These are phyloP conservation scores for Odontothrips loti DNA, from an alignment of 2,888 invertebrate species.

Conservation along the genomic window DNA sequence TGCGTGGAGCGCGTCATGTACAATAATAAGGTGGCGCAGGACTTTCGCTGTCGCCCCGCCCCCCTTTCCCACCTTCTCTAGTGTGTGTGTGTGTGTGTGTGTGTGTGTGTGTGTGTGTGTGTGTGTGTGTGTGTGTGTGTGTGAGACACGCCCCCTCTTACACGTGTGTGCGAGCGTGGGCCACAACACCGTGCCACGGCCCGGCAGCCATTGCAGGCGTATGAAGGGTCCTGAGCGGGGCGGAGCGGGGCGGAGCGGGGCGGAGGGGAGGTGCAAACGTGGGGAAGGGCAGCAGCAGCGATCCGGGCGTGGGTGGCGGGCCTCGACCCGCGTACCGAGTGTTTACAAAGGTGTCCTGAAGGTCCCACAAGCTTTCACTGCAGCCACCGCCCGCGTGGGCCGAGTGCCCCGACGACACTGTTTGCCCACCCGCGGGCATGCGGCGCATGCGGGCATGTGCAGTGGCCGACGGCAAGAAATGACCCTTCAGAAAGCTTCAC, in stretches of 20 bases:
- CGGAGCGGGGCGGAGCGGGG: not conserved
- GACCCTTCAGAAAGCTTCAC: too few relatives aligned
- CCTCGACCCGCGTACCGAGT: too few relatives aligned
- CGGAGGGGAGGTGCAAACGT: not conserved
- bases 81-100: not conserved
- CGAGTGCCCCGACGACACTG: too few relatives aligned
- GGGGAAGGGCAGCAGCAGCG: not conserved
- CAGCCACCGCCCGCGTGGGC: too few relatives aligned
- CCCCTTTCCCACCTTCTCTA: not conserved
- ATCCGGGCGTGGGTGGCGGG: not conserved
- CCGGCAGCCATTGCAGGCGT: not conserved
- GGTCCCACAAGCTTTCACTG: too few relatives aligned
- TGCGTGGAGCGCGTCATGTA: too few relatives aligned
- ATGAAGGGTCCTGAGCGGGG: not conserved
- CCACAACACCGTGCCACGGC: not conserved
- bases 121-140: not conserved
- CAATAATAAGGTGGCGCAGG: too few relatives aligned
- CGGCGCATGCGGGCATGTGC: too few relatives aligned
- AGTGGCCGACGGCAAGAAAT: too few relatives aligned
- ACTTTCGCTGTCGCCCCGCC: too few relatives aligned
- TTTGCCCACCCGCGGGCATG: too few relatives aligned
- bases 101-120: not conserved
- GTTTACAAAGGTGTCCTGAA: too few relatives aligned
- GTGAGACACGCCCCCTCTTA: not conserved
- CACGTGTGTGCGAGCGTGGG: not conserved